Evolutionary conservation across 2,113 vertebrate species (phyloP).

Genomic region (Hucho hucho): DNA sequence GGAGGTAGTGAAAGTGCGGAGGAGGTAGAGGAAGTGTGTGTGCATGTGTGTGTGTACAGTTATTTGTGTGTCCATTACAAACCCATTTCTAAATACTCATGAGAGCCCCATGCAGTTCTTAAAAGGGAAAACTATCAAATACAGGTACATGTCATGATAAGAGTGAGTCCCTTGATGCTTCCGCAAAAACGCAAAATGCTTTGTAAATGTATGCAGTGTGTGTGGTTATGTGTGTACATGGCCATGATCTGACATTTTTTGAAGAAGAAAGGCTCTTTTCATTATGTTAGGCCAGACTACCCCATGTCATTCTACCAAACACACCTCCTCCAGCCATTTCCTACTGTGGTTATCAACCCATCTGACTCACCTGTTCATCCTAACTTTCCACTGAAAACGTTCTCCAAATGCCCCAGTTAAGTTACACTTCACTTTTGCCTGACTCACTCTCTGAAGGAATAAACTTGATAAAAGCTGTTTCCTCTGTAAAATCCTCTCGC

Average conservation of each 20-base stretch:
- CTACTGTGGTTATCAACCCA: slow-evolving; percentile 50
- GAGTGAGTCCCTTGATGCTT: slow-evolving; percentile 22
- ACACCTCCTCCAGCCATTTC: slow-evolving; percentile 4
- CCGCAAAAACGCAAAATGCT: slow-evolving; percentile 31
- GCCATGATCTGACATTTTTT: slow-evolving; percentile 36
- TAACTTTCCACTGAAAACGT: no score
- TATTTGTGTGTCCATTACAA: not conserved
- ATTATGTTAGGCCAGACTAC: slow-evolving; percentile 22
- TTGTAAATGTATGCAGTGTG: slow-evolving; percentile 26
- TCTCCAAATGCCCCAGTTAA: slow-evolving; percentile 38
- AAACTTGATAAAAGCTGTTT: slow-evolving; percentile 18
- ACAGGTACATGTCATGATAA: slow-evolving; percentile 6
- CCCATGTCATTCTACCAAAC: slow-evolving; percentile 41
- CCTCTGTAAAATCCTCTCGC: slow-evolving; percentile 15
- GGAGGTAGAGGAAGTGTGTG: not conserved
- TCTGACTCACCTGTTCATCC: slow-evolving; percentile 8
- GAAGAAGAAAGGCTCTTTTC: slow-evolving; percentile 53
- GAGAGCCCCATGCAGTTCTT: not conserved
- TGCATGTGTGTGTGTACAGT: slow-evolving; percentile 1
- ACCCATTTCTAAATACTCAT: not conserved
- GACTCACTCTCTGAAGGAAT: slow-evolving; percentile 12
- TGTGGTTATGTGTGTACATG: slow-evolving; percentile 2
- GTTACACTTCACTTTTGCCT: slow-evolving; percentile 29
- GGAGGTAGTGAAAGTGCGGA: no score
- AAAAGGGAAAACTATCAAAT: slow-evolving; percentile 17